phyloP scores from a whole-genome alignment of 1,140 invertebrate species.

The Drosophila punjabiensis region DNA sequence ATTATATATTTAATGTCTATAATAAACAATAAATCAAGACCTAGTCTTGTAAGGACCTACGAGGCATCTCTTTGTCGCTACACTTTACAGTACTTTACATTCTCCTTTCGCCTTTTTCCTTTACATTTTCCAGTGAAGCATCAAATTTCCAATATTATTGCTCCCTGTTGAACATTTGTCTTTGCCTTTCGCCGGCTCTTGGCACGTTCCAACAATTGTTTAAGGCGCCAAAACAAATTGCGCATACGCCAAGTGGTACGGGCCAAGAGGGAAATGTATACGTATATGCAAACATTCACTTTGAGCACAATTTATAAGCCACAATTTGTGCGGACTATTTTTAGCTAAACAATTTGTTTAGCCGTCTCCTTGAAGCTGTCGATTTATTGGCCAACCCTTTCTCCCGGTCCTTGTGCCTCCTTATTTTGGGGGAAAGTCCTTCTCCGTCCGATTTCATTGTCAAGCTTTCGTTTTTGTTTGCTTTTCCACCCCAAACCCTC shows the following conservation, averaged over 20 bases:
- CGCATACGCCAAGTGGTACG: conserved; percentile 51
- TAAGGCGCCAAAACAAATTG: conserved; percentile 69
- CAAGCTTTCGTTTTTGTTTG: conserved; percentile 43
- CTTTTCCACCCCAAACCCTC: not conserved
- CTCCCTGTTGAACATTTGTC: conserved; percentile 78
- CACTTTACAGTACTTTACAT: not conserved
- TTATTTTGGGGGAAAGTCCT: not conserved
- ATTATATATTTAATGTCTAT: not conserved
- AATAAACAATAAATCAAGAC: not conserved
- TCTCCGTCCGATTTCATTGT: conserved; percentile 28
- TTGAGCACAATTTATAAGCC: conserved; percentile 52
- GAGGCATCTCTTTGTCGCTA: not conserved
- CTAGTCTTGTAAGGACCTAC: not conserved
- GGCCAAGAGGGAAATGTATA: conserved; percentile 20
- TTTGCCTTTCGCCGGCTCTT: conserved; percentile 43
- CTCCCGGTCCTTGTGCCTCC: not conserved
- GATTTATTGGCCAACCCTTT: conserved; percentile 56
- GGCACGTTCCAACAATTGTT: conserved; percentile 73
- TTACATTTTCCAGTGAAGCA: conserved; percentile 49
- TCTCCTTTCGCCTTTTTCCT: not conserved
- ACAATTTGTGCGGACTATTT: conserved; percentile 68
- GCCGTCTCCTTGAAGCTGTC: conserved; percentile 50
- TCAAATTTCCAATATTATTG: conserved; percentile 81
- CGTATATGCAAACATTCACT: conserved; percentile 51
- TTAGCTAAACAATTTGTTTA: conserved; percentile 53